Conservation (phyloP, 2,888 invertebrate genomes). For the Drosophila greeni region DNA sequence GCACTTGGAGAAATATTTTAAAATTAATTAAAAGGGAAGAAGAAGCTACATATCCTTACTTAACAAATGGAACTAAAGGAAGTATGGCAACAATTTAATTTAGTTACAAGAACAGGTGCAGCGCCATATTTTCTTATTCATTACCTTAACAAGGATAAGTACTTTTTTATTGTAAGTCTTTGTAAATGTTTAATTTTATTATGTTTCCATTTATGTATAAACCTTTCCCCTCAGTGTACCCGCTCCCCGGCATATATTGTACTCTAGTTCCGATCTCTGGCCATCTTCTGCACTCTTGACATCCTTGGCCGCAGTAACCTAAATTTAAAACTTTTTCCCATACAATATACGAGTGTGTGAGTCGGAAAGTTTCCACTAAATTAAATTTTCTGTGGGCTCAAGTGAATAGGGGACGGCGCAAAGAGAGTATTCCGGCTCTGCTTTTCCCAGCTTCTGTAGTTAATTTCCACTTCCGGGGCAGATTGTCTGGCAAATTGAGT, state of each 20-base stretch:
- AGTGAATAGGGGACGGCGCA: neutral
- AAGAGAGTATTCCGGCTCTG: neutral
- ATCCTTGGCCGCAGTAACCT: conserved; percentile 27
- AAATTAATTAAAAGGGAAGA: neutral
- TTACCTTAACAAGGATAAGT: too few relatives aligned
- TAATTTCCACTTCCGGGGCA: conserved; percentile 42
- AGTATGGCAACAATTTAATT: neutral
- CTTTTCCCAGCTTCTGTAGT: conserved; percentile 31
- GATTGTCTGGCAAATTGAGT: conserved; percentile 55
- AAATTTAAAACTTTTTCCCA: conserved; percentile 32
- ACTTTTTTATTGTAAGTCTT: too few relatives aligned
- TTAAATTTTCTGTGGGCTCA: conserved; percentile 38
- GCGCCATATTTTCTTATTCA: too few relatives aligned
- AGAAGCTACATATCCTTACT: accelerated
- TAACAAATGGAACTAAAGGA: neutral
- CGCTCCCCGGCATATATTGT: neutral
- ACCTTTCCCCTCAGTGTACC: neutral
- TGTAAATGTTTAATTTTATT: conserved; percentile 29
- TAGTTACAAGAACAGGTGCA: too few relatives aligned
- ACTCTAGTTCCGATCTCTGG: conserved; percentile 13
- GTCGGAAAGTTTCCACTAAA: conserved; percentile 37
- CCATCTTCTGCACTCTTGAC: conserved; percentile 28
- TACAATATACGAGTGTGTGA: neutral
- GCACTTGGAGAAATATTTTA: neutral
- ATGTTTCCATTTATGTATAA: neutral